Conservation (phyloP, 1,140 invertebrate genomes). For the Panagrolaimus sp. region DNA sequence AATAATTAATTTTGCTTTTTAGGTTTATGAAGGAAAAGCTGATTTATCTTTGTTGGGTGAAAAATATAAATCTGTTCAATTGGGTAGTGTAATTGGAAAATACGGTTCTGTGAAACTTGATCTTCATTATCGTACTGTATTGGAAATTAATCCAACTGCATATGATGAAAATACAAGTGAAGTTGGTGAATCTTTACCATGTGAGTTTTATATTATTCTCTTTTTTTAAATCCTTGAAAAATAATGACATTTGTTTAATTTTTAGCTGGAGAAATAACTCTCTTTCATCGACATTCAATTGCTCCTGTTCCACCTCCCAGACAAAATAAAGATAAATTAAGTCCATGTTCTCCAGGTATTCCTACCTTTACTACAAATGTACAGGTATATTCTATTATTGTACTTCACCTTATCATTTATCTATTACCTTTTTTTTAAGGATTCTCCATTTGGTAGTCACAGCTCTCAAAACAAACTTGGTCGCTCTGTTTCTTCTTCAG, state of each 20-base stretch:
- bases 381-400: neutral
- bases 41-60: slow-evolving; percentile 3
- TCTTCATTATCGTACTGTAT: slow-evolving; percentile 18
- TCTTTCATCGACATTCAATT: neutral
- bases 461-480: neutral
- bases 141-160: slow-evolving; percentile 17
- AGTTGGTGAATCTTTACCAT: neutral
- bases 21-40: slow-evolving; percentile 14
- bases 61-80: neutral
- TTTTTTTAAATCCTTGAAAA: neutral
- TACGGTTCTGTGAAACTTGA: slow-evolving; percentile 17
- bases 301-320: neutral
- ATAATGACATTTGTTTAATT: too few relatives aligned
- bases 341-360: neutral
- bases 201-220: neutral
- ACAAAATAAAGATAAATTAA: neutral
- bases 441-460: slow-evolving; percentile 2
- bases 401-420: neutral
- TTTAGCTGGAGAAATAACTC: neutral
- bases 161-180: neutral
- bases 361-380: neutral
- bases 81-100: slow-evolving; percentile 1
- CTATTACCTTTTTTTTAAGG: neutral
- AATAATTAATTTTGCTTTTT: neutral
- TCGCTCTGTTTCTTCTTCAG: neutral